A percentile compares a stretch with the other conserved stretches of the same genome.
phyloP scores from a whole-genome alignment of 2,797 vertebrate species.

The Sebastes oblongus region DNA sequence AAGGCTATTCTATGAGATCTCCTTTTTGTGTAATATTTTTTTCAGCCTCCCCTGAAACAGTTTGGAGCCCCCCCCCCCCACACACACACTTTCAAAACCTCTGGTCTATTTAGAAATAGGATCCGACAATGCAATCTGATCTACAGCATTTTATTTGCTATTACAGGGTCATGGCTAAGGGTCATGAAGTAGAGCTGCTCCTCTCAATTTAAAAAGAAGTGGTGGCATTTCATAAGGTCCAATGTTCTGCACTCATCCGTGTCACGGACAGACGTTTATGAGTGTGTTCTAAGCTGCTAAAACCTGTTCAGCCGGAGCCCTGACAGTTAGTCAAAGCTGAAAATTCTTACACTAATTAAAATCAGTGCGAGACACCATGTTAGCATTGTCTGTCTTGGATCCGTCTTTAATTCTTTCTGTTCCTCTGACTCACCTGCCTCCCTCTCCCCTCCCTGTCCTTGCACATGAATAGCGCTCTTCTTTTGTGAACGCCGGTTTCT shows the following conservation, averaged over 20 bases:
- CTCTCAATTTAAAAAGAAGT: conserved; percentile 6
- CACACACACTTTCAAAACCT: too few species aligned
- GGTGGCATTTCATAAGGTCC: conserved; percentile 5
- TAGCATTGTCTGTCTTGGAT: neutral
- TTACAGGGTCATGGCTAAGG: neutral
- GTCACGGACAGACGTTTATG: conserved; percentile 18
- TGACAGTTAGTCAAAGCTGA: conserved; percentile 22
- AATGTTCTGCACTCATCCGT: conserved; percentile 2
- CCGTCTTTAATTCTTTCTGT: neutral
- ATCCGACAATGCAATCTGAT: neutral
- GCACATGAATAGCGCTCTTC: neutral
- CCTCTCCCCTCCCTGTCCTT: neutral
- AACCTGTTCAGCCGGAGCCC: conserved; percentile 20
- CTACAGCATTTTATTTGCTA: conserved; percentile 4
- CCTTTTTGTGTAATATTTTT: too few species aligned
- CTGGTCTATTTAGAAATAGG: neutral
- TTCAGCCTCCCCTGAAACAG: too few species aligned
- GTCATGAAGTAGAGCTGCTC: neutral
- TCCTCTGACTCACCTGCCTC: neutral
- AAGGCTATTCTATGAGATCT: too few species aligned
- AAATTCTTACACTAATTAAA: conserved; percentile 32
- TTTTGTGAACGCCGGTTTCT: conserved; percentile 5
- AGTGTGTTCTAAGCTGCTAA: conserved; percentile 17
- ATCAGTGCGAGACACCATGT: neutral
- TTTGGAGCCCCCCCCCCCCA: too few species aligned